Percentiles rank a stretch among this genome's conserved stretches.
Evolutionary conservation across 2,113 vertebrate species (phyloP).

Genomic region (Paedocypris sp.): DNA sequence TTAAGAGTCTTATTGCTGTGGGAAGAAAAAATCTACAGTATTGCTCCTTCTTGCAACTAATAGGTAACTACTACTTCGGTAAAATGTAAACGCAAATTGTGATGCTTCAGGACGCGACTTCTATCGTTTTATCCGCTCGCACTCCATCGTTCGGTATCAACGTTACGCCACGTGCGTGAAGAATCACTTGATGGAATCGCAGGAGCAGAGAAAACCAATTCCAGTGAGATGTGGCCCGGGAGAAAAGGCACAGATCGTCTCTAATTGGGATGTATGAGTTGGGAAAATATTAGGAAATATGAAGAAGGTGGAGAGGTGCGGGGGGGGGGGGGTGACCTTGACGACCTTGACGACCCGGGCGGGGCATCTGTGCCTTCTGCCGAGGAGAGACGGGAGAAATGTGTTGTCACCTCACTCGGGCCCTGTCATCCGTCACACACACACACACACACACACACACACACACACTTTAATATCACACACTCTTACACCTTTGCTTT

Average conservation of each 20-base stretch:
- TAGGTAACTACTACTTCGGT: too few species aligned
- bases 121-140: not conserved
- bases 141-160: not conserved
- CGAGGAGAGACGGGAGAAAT: slow-evolving; percentile 41
- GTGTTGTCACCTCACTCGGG: slow-evolving; percentile 47
- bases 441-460: not conserved
- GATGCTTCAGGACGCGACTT: not conserved
- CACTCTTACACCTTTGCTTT: not conserved
- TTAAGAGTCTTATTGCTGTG: too few species aligned
- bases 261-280: slow-evolving; percentile 1
- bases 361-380: slow-evolving; percentile 1
- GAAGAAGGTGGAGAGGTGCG: not conserved
- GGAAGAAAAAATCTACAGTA: too few species aligned
- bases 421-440: slow-evolving; percentile 49
- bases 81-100: too few species aligned
- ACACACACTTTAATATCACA: slow-evolving; percentile 6
- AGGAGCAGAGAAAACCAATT: not conserved
- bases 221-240: not conserved
- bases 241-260: not conserved
- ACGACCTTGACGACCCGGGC: not conserved
- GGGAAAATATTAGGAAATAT: slow-evolving; percentile 11
- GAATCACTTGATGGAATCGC: not conserved
- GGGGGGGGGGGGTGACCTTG: not conserved
- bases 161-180: not conserved
- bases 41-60: too few species aligned